These are phyloP conservation scores for Acromyrmex charruanus DNA, from an alignment of 1,140 invertebrate species.

Conservation along the genomic window DNA sequence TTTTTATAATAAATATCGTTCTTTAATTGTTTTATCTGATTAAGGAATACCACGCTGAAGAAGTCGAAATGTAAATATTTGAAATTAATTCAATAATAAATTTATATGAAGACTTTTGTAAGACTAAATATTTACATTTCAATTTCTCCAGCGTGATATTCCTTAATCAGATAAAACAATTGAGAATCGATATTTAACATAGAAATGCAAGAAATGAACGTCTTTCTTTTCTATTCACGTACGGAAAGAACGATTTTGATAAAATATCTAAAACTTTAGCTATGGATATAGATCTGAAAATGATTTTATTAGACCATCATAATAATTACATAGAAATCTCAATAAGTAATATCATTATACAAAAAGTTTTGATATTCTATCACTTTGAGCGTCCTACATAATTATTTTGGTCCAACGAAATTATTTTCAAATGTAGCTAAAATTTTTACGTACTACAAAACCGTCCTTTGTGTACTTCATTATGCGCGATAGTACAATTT, in stretches of 20 bases:
- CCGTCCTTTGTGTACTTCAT: not conserved
- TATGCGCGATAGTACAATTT: not conserved
- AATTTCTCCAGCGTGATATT: not conserved
- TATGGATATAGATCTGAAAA: no score
- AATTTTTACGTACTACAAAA: no score
- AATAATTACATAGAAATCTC: no score
- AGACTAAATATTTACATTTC: not conserved
- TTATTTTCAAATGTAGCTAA: no score
- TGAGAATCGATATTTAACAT: not conserved
- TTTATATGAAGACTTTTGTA: not conserved
- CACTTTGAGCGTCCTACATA: no score
- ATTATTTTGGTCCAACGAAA: no score
- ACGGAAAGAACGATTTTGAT: no score
- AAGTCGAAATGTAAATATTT: slow-evolving; percentile 22
- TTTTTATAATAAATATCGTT: not conserved
- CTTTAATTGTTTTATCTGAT: not conserved
- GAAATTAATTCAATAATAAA: slow-evolving; percentile 9
- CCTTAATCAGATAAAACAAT: not conserved
- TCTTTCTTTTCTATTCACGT: no score
- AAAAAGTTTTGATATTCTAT: no score
- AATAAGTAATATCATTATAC: no score
- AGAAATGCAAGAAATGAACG: not conserved
- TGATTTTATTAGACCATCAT: no score
- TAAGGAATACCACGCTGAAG: not conserved
- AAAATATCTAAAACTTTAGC: no score